phyloP scores from a whole-genome alignment of 2,797 vertebrate species.

The Trachurus trachurus region DNA sequence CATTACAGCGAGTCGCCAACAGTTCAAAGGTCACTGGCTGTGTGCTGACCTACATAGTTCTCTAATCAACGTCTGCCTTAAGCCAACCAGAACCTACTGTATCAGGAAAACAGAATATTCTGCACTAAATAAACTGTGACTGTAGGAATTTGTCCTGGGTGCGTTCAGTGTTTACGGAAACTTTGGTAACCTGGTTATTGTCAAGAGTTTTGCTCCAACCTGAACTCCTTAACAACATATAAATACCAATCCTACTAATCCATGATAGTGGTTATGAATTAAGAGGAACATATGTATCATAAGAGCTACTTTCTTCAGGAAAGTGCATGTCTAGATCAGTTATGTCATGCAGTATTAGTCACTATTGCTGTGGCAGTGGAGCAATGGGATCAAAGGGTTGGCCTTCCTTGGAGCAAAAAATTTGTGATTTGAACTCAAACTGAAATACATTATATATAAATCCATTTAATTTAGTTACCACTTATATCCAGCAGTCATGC shows the following conservation, averaged over 20 bases:
- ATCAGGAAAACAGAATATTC: constrained; percentile 17
- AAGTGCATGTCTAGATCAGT: background rate
- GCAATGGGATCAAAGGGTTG: background rate
- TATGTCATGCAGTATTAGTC: background rate
- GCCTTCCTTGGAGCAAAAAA: background rate
- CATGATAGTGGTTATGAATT: background rate
- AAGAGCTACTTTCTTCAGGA: background rate
- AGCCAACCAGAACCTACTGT: constrained; percentile 26
- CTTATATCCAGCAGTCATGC: background rate
- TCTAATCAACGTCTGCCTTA: constrained; percentile 43
- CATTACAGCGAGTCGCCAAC: constrained; percentile 51
- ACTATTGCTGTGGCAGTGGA: background rate
- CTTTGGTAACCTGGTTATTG: constrained; percentile 10
- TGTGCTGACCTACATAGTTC: constrained; percentile 70
- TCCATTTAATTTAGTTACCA: background rate
- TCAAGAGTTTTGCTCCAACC: background rate
- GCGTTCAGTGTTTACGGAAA: constrained; percentile 32
- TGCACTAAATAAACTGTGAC: constrained; percentile 30
- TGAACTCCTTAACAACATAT: background rate
- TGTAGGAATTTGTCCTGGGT: constrained; percentile 40
- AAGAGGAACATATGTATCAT: background rate
- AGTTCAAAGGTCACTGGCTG: constrained; percentile 75
- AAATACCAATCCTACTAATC: background rate
- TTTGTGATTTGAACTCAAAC: background rate
- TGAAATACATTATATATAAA: background rate